Conservation (phyloP, 2,797 vertebrate species). For the Myripristis murdjan region DNA sequence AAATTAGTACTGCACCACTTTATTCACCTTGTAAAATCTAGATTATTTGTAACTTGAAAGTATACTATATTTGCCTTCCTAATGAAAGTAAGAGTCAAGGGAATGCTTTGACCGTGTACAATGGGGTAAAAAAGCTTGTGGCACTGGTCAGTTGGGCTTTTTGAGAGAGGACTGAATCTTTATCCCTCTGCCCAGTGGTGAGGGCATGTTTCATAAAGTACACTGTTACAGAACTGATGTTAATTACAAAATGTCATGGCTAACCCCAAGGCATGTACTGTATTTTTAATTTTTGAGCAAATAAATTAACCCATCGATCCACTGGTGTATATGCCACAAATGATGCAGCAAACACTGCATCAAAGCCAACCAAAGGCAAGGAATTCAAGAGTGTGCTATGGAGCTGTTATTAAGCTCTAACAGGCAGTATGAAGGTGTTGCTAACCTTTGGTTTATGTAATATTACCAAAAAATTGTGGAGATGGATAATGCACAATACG, state of each 20-base stretch:
- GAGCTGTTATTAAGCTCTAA: constrained; percentile 41
- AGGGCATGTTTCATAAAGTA: constrained; percentile 44
- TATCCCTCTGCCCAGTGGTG: constrained; percentile 33
- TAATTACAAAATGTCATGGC: constrained; percentile 48
- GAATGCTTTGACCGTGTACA: constrained; percentile 42
- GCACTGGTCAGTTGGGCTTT: constrained; percentile 56
- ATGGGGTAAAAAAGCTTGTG: constrained; percentile 47
- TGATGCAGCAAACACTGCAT: background rate
- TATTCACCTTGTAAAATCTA: constrained; percentile 19
- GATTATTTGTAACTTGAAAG: constrained; percentile 41
- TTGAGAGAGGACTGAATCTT: constrained; percentile 46
- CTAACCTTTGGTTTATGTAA: background rate
- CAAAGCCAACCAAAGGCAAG: constrained; percentile 1
- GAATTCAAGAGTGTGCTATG: constrained; percentile 19
- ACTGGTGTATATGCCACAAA: background rate
- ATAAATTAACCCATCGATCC: constrained; percentile 46
- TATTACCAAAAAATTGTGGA: constrained; percentile 23
- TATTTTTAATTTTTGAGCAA: constrained; percentile 35
- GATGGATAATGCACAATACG: constrained; percentile 6
- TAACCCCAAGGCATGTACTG: constrained; percentile 41
- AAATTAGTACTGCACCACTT: no score
- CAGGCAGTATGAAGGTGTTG: background rate
- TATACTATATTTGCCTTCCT: constrained; percentile 34
- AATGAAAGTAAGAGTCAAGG: constrained; percentile 39
- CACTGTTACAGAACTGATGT: constrained; percentile 47